Base-by-base conservation (phyloP, 2,888 invertebrate genomes). In the Eudasyphora cyanicolor region DNA sequence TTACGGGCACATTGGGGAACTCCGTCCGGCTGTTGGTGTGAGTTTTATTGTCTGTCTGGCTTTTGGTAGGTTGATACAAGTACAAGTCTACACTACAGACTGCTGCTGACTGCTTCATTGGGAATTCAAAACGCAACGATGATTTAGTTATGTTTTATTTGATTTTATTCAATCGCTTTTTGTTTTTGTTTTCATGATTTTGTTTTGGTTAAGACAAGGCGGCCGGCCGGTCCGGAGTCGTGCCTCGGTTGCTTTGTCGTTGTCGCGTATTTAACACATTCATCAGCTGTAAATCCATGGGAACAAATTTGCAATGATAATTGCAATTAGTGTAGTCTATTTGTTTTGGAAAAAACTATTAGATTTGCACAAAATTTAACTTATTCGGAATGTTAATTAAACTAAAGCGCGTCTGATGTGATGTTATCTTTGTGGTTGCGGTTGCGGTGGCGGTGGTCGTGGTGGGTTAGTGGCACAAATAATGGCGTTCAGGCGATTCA, bases 241-340 rank as follows among this genome's bases (percentile, higher is more conserved):
- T n/a, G n/a, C n/a, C n/a, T n/a, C n/a, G n/a, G n/a, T 49, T 54
- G 19, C 24, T 54, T 35, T 71, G 12, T 75, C 29, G 24, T 51
- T 70, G 70, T 14, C 19, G 45, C 29, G 60, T 70, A 76, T 71
- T 76, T 76, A 75, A 76, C 75, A 70, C 76, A 82, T 69, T 73
- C 71, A 24, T 77, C 19, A 73, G 57, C 27, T 49, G 38, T 21
- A 38, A 49, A 45, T 51, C 60, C 82, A 77, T 82, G 82, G 69
- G 82, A 82, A 82, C 0, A 69, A 49, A 10, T 49, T 60, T 19
- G 7, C 60, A 51, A 57, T 74, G 51, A 29, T 77, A 57, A 69
- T 74, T 77, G 38, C 45, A 35, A 76, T 49, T 70, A 70, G 42
- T 24, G 21, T 21, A 24, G n/a, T n/a, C 38, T 24, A 82, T 60